Conservation (phyloP, 2,113 vertebrate genomes). For the Monarcha castaneiventris region DNA sequence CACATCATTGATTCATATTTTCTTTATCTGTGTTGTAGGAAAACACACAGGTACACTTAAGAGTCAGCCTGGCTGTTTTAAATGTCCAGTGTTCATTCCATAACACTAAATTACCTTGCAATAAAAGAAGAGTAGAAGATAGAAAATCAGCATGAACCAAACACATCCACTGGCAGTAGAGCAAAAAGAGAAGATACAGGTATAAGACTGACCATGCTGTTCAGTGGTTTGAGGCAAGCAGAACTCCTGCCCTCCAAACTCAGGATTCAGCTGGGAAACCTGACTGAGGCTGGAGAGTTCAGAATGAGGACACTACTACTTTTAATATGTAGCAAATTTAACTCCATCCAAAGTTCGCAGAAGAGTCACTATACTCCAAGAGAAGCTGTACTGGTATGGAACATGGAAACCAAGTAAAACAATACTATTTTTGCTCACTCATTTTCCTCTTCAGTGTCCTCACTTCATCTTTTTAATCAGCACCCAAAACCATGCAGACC, state of each 20-base stretch:
- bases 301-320: not conserved
- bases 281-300: not conserved
- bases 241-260: not conserved
- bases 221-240: not conserved
- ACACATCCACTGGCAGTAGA: not conserved
- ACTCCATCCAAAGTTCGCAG: not conserved
- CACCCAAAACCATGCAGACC: not conserved
- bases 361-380: not conserved
- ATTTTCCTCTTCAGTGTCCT: not conserved
- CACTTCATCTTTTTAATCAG: not conserved
- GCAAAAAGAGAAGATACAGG: not conserved
- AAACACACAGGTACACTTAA: not conserved
- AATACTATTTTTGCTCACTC: not conserved
- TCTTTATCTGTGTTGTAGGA: not conserved
- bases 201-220: accelerated
- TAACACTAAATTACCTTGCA: not conserved
- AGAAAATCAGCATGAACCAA: not conserved
- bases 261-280: not conserved
- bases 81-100: not conserved
- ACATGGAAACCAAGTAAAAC: not conserved
- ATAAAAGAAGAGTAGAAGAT: not conserved
- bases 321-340: not conserved
- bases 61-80: not conserved
- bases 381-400: not conserved
- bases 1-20: not conserved